A percentile compares a stretch with the other conserved stretches of the same genome.
phyloP scores from a whole-genome alignment of 2,888 invertebrate genomes.

The Orthosia gothica region DNA sequence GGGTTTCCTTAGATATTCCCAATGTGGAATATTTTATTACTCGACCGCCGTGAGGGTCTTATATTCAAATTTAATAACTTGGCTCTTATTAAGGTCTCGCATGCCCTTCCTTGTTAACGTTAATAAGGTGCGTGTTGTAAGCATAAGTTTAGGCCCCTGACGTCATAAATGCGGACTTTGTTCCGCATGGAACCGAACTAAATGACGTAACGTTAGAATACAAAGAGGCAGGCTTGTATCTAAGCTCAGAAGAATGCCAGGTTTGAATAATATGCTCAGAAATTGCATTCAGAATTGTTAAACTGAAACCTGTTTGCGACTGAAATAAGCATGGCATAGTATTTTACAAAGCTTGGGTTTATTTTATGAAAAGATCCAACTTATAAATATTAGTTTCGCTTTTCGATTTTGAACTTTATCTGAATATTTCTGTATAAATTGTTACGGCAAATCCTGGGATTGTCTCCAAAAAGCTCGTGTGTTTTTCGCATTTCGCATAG shows the following conservation, averaged over 20 bases:
- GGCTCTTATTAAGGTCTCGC: constrained; percentile 71
- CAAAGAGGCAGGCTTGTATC: constrained; percentile 57
- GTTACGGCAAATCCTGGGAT: constrained; percentile 65
- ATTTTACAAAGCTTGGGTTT: constrained; percentile 26
- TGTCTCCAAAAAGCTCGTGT: constrained; percentile 67
- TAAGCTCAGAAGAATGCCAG: too few relatives aligned
- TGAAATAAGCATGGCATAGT: constrained; percentile 40
- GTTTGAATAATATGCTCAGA: constrained; percentile 63
- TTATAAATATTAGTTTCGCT: constrained; percentile 25
- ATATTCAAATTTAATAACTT: constrained; percentile 79
- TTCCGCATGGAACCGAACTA: constrained; percentile 45
- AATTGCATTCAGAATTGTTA: constrained; percentile 51
- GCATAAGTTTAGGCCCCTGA: constrained; percentile 68
- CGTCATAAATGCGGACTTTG: constrained; percentile 65
- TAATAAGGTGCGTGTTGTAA: constrained; percentile 76
- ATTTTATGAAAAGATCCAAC: neutral
- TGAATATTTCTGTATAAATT: constrained; percentile 59
- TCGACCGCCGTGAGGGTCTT: constrained; percentile 61
- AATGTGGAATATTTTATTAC: constrained; percentile 67
- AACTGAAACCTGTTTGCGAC: constrained; percentile 42
- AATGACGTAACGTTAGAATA: constrained; percentile 60
- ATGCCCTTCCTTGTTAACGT: constrained; percentile 72
- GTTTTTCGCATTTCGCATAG: constrained; percentile 75
- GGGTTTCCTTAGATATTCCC: constrained; percentile 48
- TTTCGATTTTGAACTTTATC: constrained; percentile 43